phyloP scores from a whole-genome alignment of 1,140 invertebrate genomes.

The Pseudoatta argentina region DNA sequence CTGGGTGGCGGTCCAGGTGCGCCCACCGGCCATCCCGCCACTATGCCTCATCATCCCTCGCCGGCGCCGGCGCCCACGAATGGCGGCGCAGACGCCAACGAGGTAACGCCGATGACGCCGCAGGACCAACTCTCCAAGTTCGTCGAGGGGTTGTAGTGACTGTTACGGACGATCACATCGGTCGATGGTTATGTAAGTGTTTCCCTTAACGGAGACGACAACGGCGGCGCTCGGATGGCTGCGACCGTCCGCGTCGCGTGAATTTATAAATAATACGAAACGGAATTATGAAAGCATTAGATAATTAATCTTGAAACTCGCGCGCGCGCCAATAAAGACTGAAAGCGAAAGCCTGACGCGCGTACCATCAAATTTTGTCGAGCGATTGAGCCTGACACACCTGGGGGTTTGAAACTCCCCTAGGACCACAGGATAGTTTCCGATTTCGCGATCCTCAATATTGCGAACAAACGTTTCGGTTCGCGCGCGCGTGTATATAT shows the following conservation, averaged over 20 bases:
- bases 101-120: constrained; percentile 92
- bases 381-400: neutral
- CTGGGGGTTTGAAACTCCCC: neutral
- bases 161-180: constrained; percentile 74
- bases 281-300: constrained; percentile 14
- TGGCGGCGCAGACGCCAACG: constrained; percentile 85
- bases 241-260: constrained; percentile 49
- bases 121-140: constrained; percentile 97
- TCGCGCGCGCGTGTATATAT: constrained; percentile 12
- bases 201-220: constrained; percentile 38
- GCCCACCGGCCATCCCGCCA: constrained; percentile 82
- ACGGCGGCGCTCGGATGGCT: constrained; percentile 43
- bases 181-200: constrained; percentile 65
- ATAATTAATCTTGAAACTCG: constrained; percentile 39
- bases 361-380: constrained; percentile 21
- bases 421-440: neutral
- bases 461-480: neutral
- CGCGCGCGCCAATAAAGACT: constrained; percentile 35
- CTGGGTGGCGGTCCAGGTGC: constrained; percentile 78
- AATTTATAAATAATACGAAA: constrained; percentile 52
- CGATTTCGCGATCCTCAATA: constrained; percentile 3
- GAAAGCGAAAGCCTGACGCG: constrained; percentile 47
- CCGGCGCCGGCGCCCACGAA: constrained; percentile 82
- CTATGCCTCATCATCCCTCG: constrained; percentile 85
- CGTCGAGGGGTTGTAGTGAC: constrained; percentile 95